Conservation (phyloP, 2,888 invertebrate species). For the Thecophora atra region DNA sequence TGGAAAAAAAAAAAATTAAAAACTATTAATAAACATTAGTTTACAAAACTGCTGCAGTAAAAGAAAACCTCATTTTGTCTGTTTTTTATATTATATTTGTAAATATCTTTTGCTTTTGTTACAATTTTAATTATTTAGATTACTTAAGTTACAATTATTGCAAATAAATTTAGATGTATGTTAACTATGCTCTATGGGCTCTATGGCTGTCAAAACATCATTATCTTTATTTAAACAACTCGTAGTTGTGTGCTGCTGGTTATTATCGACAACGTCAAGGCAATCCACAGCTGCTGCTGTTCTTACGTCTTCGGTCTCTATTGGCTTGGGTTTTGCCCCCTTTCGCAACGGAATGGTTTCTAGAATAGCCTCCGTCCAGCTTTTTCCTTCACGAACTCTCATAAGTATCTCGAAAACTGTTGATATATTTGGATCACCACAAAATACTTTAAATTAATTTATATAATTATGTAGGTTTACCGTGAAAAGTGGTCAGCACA, state of each 20-base stretch:
- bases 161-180: too few relatives aligned
- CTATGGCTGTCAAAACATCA: too few relatives aligned
- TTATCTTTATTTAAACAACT: neutral
- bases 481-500: conserved; percentile 96
- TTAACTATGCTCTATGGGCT: too few relatives aligned
- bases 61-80: too few relatives aligned
- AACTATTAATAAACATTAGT: too few relatives aligned
- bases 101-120: too few relatives aligned
- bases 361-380: conserved; percentile 83
- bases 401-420: conserved; percentile 88
- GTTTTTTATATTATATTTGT: too few relatives aligned
- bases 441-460: neutral
- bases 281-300: neutral
- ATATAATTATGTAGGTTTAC: conserved; percentile 62
- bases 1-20: too few relatives aligned
- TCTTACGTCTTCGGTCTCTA: neutral
- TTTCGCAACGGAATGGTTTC: conserved; percentile 81
- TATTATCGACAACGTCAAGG: neutral
- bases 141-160: too few relatives aligned
- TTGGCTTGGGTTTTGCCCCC: conserved; percentile 69
- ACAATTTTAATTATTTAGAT: too few relatives aligned
- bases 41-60: too few relatives aligned
- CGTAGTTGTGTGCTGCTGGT: neutral
- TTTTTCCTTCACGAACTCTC: conserved; percentile 77
- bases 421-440: conserved; percentile 55